Percentiles rank a stretch among this genome's conserved stretches.
Evolutionary conservation across 1,140 invertebrate species (phyloP).

Genomic region (Scaptomyza hsui): DNA sequence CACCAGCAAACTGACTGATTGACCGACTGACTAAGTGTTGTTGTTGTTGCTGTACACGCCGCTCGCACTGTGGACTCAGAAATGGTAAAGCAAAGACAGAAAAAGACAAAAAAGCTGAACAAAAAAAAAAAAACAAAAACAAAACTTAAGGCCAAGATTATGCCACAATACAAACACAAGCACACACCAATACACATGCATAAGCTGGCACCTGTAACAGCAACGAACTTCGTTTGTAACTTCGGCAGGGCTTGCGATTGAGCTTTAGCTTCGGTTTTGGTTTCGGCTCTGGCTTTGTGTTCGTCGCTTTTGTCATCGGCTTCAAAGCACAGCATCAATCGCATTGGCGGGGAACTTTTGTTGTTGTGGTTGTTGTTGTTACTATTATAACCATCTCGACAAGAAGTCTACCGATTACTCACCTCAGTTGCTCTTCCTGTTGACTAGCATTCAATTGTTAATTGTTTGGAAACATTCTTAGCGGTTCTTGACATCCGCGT

Average conservation of each 20-base stretch:
- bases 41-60: constrained; percentile 18
- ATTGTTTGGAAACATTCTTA: neutral
- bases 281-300: constrained; percentile 3
- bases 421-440: constrained; percentile 23
- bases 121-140: constrained; percentile 34
- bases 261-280: constrained; percentile 18
- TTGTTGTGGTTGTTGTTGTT: constrained; percentile 8
- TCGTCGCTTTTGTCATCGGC: too few relatives aligned
- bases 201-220: constrained; percentile 52
- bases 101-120: constrained; percentile 23
- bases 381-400: constrained; percentile 3
- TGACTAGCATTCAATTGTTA: constrained; percentile 6
- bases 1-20: constrained; percentile 57
- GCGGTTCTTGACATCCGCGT: neutral
- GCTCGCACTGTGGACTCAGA: constrained; percentile 45
- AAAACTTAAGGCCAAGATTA: constrained; percentile 77
- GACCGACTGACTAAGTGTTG: constrained; percentile 60
- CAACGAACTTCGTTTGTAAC: constrained; percentile 20
- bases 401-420: constrained; percentile 62
- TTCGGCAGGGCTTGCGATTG: constrained; percentile 10
- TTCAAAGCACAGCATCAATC: constrained; percentile 37
- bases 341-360: constrained; percentile 27
- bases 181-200: constrained; percentile 21
- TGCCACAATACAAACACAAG: constrained; percentile 50
- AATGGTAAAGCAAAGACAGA: constrained; percentile 68